Evolutionary conservation across 2,113 vertebrate species (phyloP), one percentile per base, ranked within the genome.

Genomic region (Rana temporaria): DNA sequence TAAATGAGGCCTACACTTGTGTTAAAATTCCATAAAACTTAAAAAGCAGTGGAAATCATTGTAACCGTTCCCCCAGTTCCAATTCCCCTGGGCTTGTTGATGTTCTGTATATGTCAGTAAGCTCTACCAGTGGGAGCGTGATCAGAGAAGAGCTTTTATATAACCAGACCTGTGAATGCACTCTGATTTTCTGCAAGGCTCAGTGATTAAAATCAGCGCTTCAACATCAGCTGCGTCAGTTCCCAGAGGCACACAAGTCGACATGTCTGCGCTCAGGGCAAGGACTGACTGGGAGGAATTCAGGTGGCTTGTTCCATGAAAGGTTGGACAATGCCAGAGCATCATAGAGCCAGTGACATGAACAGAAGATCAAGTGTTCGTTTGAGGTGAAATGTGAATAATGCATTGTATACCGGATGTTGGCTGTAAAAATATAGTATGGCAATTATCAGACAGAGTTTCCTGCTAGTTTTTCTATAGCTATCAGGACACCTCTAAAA

Each of bases 201-300:
- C 3, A 48, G 59, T 77, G 74, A 77, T 77, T 77, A 77, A 64
- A 77, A 77, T 64, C 74, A 77, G 60, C 53, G 60, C 59, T 65
- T 26, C 26, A 26, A 24, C 60, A 77, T 77, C 59, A 77, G 38
- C 34, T 24, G 60, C 59, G 64, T 52, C 59, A 77, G 60, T 38
- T 77, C 74, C 60, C 74, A 77, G 15, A 60, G 74, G 59, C 60
- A 52, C 74, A 60, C 14, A 15, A 48, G 34, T 62, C 42, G 59
- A 64, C 74, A 65, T 30, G 42, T 63, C 74, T 16, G 38, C 26
- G 74, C 60, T 62, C 11, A 22, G 74, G 74, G 74, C 59, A 53
- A 52, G 60, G 64, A 52, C 17, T 26, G 38, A 64, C 34, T 64
- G 60, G 20, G n/a, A 12, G 22, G 57, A 26, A 77, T 67, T 65